Evolutionary conservation across 2,888 invertebrate genomes (phyloP), one percentile per base, ranked within the genome.

Genomic region (Eubasilissa splendida): DNA sequence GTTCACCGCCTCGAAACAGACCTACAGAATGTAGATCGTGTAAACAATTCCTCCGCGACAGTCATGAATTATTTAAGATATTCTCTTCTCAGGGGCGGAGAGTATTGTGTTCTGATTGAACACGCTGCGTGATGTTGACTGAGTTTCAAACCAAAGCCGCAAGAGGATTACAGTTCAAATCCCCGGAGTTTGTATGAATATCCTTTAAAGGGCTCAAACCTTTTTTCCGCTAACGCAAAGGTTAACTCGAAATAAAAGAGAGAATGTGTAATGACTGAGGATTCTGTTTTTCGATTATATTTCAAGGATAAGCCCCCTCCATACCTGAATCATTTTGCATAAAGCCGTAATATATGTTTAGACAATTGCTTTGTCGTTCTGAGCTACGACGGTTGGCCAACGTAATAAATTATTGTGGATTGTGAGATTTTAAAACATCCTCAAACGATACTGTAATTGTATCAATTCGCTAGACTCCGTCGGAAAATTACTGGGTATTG

Each of bases 131-230:
- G 68, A 68, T 68, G 68, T 68, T 58, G 79, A 79, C 73, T 74
- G 79, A 65, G 77, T 73, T 80, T 80, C 60, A 66, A 77, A 77
- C 73, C 65, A 80, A 77, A 68, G 77, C 80, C 80, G 58, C 73
- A 73, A 79, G 73, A 77, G 74, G 77, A 80, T 80, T 80, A 77
- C 73, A 63, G 42, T 71, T 77, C 63, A 77, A 80, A 71, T 80
- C 71, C 75, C 52, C 22, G 3, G 54, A 70, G 77, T 59, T 59
- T 70, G 77, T 70, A 50, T 42, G 59, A 63, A 77, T 70, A 76
- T 65, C 66, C 76, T 66, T 42, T 33, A 42, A 66, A 59, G 59
- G 59, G 70, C 31, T n/a, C n/a, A 31, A 33, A 71, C 53, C 71
- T 56, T 71, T 71, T 71, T 71, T 14, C 10, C 14, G 42, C 7